phyloP scores from a whole-genome alignment of 2,113 vertebrate genomes.

The Myrmecobius fasciatus region DNA sequence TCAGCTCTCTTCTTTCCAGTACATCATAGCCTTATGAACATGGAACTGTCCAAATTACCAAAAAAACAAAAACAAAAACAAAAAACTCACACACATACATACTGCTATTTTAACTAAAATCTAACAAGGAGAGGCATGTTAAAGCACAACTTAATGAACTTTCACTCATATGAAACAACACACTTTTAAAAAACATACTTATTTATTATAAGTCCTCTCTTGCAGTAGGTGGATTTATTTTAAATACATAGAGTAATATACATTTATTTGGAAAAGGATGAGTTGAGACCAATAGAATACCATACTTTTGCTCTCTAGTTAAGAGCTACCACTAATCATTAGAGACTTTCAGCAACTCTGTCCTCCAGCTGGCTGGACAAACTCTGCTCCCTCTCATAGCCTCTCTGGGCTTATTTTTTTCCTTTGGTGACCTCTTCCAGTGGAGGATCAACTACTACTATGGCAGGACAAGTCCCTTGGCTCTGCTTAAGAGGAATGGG shows the following conservation, averaged over 20 bases:
- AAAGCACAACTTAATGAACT: neutral
- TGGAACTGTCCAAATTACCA: neutral
- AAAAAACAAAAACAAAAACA: too few relatives aligned
- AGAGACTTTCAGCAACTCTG: neutral
- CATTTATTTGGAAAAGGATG: neutral
- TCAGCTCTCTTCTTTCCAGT: neutral
- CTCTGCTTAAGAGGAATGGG: constrained; percentile 37
- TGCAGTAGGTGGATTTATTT: neutral
- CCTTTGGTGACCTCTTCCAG: neutral
- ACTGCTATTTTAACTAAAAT: neutral
- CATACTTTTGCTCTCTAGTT: neutral
- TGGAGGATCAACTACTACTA: neutral
- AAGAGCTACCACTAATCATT: neutral
- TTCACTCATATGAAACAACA: neutral
- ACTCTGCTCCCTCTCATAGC: neutral
- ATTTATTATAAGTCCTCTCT: neutral
- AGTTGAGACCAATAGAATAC: neutral
- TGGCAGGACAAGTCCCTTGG: neutral
- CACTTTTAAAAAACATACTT: neutral
- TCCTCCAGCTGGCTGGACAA: neutral
- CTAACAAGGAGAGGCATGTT: neutral
- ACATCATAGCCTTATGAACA: neutral
- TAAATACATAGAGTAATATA: neutral
- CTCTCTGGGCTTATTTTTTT: neutral
- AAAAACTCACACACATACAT: too few relatives aligned